phyloP scores from a whole-genome alignment of 1,140 invertebrate genomes.

The Anastatus disparis region DNA sequence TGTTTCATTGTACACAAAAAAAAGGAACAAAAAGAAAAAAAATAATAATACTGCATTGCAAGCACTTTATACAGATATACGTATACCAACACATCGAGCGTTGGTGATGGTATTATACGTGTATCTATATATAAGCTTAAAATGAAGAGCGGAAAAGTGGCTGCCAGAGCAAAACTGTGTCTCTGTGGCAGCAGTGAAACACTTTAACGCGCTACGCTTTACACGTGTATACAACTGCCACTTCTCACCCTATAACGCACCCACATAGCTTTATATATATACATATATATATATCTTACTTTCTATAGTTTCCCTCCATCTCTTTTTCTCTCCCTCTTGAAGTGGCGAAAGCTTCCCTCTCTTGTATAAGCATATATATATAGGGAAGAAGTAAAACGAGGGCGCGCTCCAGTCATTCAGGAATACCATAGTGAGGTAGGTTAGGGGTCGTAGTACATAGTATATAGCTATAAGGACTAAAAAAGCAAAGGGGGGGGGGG shows the following conservation, averaged over 20 bases:
- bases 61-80: background rate
- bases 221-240: background rate
- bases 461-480: too few species aligned
- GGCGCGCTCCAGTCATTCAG: conserved; percentile 28
- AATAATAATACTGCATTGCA: background rate
- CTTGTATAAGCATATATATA: too few species aligned
- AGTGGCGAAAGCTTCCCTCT: too few species aligned
- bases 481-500: too few species aligned
- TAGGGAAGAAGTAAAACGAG: background rate
- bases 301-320: background rate
- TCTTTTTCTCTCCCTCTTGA: conserved; percentile 35
- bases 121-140: too few species aligned
- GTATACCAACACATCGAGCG: too few species aligned
- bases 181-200: conserved; percentile 55
- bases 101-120: too few species aligned
- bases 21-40: background rate
- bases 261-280: too few species aligned
- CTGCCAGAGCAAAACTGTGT: conserved; percentile 55
- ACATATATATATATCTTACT: background rate
- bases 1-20: too few species aligned
- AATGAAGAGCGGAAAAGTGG: conserved; percentile 8
- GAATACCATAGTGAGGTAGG: conserved; percentile 50
- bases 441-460: conserved; percentile 50
- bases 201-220: too few species aligned
- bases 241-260: background rate